Evolutionary conservation across 1,140 invertebrate genomes (phyloP), one percentile per base, ranked within the genome.

Genomic region (Sycophaga agraensis): DNA sequence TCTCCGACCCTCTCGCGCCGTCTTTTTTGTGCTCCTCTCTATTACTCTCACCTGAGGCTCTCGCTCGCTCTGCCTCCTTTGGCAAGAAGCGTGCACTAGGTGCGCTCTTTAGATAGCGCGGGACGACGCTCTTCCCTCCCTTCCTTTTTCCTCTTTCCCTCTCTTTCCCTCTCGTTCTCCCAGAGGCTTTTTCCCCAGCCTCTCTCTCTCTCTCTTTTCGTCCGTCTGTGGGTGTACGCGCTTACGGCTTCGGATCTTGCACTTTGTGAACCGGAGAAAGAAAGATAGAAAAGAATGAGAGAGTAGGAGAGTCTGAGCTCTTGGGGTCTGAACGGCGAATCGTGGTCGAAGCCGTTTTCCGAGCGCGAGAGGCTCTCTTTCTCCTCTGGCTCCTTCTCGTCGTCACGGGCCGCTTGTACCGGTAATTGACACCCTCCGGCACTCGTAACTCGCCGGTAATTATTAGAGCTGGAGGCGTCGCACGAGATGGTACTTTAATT

Each of bases 391-490:
- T 50, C 9, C 14, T 16, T 19, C 6, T 50, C 28, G 21, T 22
- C 4, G 53, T 21, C 42, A 37, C 42, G 42, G 24, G 14, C 26
- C 28, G 54, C 31, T 56, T 40, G 28, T 49, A 39, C 31, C 35
- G 21, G 45, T 58, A 58, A 58, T 58, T 58, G 56, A 58, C 56
- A 40, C 35, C 56, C 45, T 40, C 48, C 22, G 48, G 55, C 42
- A 58, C 43, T 49, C 42, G 45, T 39, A 57, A 48, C 55, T 57
- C 43, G 21, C 45, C 34, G 55, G 45, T 51, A 50, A 51, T 51
- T 51, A 59, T 51, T 51, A 40, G 45, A 31, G 14, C 53, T 43
- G 2, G 14, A 19, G 22, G 22, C 50, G 37, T 40, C 37, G 35
- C 22, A 39, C 11, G 53, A 58, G 34, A 48, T 34, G 42, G 3